Percentiles rank a stretch among this genome's conserved stretches.
phyloP scores from a whole-genome alignment of 1,140 invertebrate genomes.

The Heliconius nattereri region DNA sequence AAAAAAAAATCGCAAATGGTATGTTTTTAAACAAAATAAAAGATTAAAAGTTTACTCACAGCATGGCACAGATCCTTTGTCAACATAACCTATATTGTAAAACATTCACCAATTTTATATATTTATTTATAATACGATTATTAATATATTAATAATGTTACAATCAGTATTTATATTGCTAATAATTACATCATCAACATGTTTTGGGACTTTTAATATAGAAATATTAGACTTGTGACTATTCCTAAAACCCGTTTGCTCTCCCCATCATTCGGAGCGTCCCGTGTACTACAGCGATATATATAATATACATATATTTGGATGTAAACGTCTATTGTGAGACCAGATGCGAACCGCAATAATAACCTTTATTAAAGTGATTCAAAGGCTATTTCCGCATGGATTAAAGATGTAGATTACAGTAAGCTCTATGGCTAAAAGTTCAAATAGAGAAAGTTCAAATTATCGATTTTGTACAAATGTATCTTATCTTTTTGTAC shows the following conservation, averaged over 20 bases:
- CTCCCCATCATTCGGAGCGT: conserved; percentile 44
- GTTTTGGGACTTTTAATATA: neutral
- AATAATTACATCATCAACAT: neutral
- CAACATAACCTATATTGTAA: conserved; percentile 66
- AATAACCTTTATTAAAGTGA: conserved; percentile 14
- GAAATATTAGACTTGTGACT: neutral
- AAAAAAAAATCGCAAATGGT: no score
- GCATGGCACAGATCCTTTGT: conserved; percentile 55
- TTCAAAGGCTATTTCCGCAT: neutral
- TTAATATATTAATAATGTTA: neutral
- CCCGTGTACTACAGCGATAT: conserved; percentile 58
- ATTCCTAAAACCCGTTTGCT: conserved; percentile 40
- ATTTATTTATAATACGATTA: neutral
- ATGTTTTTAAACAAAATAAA: neutral
- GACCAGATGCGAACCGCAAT: conserved; percentile 16
- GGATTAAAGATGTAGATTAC: neutral
- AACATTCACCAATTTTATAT: neutral
- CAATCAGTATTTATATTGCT: neutral
- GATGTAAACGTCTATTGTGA: conserved; percentile 27
- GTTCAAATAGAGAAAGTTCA: conserved; percentile 2
- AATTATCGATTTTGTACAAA: neutral
- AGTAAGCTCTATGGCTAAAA: neutral
- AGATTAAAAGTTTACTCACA: conserved; percentile 58
- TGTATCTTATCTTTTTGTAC: conserved; percentile 29
- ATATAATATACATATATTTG: conserved; percentile 51